phyloP scores from a whole-genome alignment of 2,113 vertebrate species.

The Chamaetylas fuelleborni region DNA sequence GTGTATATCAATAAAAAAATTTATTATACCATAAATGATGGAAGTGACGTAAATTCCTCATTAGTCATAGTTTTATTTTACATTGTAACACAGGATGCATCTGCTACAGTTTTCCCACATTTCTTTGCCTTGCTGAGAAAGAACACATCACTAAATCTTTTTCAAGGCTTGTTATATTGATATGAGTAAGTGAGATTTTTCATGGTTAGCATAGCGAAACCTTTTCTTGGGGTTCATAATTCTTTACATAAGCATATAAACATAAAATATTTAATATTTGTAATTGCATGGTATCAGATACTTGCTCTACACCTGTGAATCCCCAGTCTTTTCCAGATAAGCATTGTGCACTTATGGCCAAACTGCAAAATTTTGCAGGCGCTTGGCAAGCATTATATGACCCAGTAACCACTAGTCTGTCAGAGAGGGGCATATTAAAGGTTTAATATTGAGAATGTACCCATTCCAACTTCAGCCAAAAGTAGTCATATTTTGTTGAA shows the following conservation, averaged over 20 bases:
- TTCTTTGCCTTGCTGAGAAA: not conserved
- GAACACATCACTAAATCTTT: not conserved
- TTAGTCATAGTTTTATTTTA: not conserved
- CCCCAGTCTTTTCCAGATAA: not conserved
- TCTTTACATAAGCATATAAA: not conserved
- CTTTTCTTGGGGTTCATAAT: not conserved
- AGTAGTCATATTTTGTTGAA: not conserved
- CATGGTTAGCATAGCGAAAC: not conserved
- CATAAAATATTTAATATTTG: not conserved
- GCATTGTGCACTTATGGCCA: rapidly evolving
- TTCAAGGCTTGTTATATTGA: not conserved
- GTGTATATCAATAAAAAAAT: not conserved
- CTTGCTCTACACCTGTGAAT: not conserved
- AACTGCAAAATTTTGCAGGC: not conserved
- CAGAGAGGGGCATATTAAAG: not conserved
- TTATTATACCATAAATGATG: not conserved
- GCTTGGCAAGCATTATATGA: not conserved
- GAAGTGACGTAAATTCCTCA: not conserved
- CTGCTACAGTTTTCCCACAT: not conserved
- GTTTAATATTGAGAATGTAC: not conserved
- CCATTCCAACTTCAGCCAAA: not conserved
- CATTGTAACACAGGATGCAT: not conserved
- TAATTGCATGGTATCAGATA: not conserved
- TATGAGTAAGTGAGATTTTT: not conserved
- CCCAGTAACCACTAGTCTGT: not conserved